phyloP scores from a whole-genome alignment of 2,797 vertebrate species.

The Esox masquinongy region DNA sequence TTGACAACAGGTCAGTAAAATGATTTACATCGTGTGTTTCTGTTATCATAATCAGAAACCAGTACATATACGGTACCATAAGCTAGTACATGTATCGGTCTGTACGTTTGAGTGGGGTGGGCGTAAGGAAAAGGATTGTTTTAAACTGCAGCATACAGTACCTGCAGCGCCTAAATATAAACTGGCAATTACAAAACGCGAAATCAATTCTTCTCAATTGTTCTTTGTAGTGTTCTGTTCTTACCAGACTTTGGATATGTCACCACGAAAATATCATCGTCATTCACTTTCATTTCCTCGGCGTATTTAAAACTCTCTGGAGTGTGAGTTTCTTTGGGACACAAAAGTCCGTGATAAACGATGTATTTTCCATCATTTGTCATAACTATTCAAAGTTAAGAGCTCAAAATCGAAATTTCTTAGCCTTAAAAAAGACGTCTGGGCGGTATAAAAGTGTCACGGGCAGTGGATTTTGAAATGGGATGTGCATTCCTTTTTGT shows the following conservation, averaged over 20 bases:
- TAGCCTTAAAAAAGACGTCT: neutral
- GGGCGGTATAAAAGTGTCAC: neutral
- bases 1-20: too few relatives aligned
- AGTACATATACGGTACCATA: too few relatives aligned
- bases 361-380: neutral
- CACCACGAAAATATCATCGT: neutral
- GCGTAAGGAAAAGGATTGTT: too few relatives aligned
- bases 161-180: too few relatives aligned
- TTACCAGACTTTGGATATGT: constrained; percentile 4
- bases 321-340: neutral
- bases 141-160: too few relatives aligned
- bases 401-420: neutral
- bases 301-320: neutral
- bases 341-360: neutral
- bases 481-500: neutral
- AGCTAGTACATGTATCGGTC: too few relatives aligned
- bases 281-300: neutral
- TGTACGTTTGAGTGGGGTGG: too few relatives aligned
- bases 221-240: neutral
- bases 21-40: too few relatives aligned
- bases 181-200: neutral
- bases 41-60: too few relatives aligned
- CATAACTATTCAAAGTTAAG: neutral
- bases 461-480: too few relatives aligned
- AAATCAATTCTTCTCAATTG: neutral